Conservation (phyloP, 2,888 invertebrate species). For the Dynastes tityus region DNA sequence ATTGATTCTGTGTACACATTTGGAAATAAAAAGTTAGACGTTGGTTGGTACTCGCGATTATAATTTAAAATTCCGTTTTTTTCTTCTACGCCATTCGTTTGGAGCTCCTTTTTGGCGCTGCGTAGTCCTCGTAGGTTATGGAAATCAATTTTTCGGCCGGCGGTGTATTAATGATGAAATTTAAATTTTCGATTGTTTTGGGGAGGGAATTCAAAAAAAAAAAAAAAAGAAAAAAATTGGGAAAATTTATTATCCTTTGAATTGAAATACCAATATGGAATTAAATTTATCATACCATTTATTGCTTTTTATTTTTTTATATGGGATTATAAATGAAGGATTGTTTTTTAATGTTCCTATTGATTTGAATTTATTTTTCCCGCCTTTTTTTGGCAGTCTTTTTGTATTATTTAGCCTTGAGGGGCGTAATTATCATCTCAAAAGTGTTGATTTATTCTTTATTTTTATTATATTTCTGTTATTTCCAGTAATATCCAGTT, state of each 20-base stretch:
- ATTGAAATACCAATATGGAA: background rate
- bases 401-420: too few relatives aligned
- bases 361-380: too few relatives aligned
- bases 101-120: background rate
- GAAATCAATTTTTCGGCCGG: background rate
- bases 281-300: constrained; percentile 27
- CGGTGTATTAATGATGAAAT: constrained; percentile 23
- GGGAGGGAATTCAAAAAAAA: background rate
- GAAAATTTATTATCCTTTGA: constrained; percentile 14
- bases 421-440: too few relatives aligned
- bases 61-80: constrained; percentile 40
- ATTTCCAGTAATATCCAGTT: too few relatives aligned
- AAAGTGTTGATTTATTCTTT: too few relatives aligned
- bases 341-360: too few relatives aligned
- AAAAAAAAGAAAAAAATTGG: background rate
- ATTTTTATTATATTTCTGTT: too few relatives aligned
- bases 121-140: background rate
- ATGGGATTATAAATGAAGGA: background rate
- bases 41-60: constrained; percentile 29
- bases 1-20: constrained; percentile 46
- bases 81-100: constrained; percentile 5
- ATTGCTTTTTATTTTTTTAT: constrained; percentile 1
- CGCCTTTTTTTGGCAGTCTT: too few relatives aligned
- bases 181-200: too few relatives aligned
- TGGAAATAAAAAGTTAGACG: constrained; percentile 43